Conservation (phyloP, 2,888 invertebrate genomes). For the Drosophila kokeensis region DNA sequence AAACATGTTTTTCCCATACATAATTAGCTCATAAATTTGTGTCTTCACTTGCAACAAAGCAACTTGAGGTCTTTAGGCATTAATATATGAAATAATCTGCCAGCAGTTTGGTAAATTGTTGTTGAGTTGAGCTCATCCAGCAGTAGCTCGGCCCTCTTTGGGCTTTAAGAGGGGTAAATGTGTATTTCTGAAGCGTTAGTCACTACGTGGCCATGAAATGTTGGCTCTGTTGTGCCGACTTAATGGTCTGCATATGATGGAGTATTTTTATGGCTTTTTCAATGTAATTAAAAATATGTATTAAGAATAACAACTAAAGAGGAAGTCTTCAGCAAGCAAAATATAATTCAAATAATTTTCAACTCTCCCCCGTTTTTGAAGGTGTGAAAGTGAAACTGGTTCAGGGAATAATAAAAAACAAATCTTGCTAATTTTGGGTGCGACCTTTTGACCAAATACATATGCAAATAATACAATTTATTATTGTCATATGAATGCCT, state of each 20-base stretch:
- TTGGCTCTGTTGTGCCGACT: constrained; percentile 40
- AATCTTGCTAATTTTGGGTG: constrained; percentile 23
- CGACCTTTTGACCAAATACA: constrained; percentile 4
- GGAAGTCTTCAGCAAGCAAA: constrained; percentile 39
- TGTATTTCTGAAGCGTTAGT: constrained; percentile 7
- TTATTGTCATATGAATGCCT: constrained; percentile 22
- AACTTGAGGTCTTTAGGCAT: constrained; percentile 43
- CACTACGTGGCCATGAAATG: constrained; percentile 56
- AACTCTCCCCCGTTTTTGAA: constrained; percentile 10
- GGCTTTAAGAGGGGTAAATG: neutral
- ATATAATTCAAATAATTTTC: constrained; percentile 32
- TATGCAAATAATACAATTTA: neutral
- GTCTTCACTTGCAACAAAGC: constrained; percentile 38
- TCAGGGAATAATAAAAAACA: neutral
- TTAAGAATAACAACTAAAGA: constrained; percentile 46
- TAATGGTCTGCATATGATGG: constrained; percentile 38
- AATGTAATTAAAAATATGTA: constrained; percentile 41
- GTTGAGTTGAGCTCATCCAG: constrained; percentile 56
- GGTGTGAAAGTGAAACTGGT: constrained; percentile 45
- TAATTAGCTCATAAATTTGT: constrained; percentile 73
- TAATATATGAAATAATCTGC: constrained; percentile 55
- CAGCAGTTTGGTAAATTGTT: constrained; percentile 33
- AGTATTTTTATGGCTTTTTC: constrained; percentile 39
- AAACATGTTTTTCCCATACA: constrained; percentile 67
- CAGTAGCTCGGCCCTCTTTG: constrained; percentile 23